Base-by-base conservation (phyloP, 2,113 vertebrate genomes). In the Ictalurus furcatus region DNA sequence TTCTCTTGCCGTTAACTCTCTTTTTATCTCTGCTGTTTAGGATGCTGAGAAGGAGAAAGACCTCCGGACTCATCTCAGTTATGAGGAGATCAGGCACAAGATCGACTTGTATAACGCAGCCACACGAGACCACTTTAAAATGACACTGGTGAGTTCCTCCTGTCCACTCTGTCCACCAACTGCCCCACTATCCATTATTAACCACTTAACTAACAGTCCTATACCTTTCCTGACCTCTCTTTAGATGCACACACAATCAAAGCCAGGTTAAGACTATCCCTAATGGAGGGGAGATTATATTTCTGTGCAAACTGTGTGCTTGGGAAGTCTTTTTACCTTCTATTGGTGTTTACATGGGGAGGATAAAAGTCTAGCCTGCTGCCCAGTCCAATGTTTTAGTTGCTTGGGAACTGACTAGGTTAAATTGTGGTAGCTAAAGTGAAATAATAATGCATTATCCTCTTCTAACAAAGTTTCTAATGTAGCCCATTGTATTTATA, bases 71-170 rank as follows among this genome's bases (percentile, higher is more conserved):
- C 96, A 97, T 93, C 96, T 99, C 95, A 98, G 96, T 94, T 93
- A 95, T 90, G 98, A 99, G 94, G 98, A 99, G 92, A 96, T 98
- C 96, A 93, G 96, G 92, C 96, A 97, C 92, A 98, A 95, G 94
- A 94, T 99, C 85, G 96, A 98, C 81, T 95, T 93, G 74, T 99
- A 99, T 94, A 99, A 99, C 94, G 91, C 93, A 76, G 94, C 95
- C 81, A 98, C 98, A 90, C 97, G 94, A 86, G 98, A 99, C 95
- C 97, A 97, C 94, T 93, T 99, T 67, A 99, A 98, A 94, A 99
- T 99, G 98, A 99, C 97, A 58, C 94, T 98, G 95, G 98, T 99
- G 94, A 97, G 96, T 58, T n/a, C 37, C 40, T 37, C 59, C 40
- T 40, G 74, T 73, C 65, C n/a, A 69, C 65, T 63, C 21, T 28